Evolutionary conservation across 2,888 invertebrate species (phyloP).

Genomic region (Monoplex corrugatus): DNA sequence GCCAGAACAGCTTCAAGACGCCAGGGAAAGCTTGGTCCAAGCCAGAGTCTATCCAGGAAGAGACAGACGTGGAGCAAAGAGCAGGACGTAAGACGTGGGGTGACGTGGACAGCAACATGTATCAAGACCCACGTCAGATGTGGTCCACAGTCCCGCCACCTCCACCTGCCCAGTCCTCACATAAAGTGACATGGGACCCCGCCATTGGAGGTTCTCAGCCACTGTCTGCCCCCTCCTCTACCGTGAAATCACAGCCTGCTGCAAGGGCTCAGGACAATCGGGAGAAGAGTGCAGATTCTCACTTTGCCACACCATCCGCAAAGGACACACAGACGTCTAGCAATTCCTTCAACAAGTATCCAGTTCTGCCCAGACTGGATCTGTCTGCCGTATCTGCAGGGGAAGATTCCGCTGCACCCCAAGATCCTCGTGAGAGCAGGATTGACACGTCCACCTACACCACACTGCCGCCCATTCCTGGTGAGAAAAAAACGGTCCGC

Average conservation of each 20-base stretch:
- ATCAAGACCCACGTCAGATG: constrained; percentile 20
- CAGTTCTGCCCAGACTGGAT: constrained; percentile 27
- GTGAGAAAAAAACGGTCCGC: not conserved
- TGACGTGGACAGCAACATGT: not conserved
- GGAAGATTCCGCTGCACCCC: not conserved
- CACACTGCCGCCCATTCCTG: not conserved
- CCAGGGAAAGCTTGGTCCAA: not conserved
- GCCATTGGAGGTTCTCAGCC: not conserved
- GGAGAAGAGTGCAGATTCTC: not conserved
- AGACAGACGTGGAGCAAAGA: not conserved
- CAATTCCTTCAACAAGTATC: not conserved
- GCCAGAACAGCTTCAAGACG: not conserved
- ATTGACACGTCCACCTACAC: not conserved
- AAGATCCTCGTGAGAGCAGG: not conserved
- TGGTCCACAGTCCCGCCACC: not conserved
- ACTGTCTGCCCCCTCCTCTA: not conserved
- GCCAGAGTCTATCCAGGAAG: not conserved
- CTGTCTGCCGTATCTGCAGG: not conserved
- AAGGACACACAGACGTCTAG: not conserved
- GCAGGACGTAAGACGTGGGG: constrained; percentile 1
- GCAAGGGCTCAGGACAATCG: not conserved
- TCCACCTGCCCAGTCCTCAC: not conserved
- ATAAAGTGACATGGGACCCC: not conserved
- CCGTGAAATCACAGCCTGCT: not conserved
- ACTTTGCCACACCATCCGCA: not conserved